Evolutionary conservation across 2,113 vertebrate species (phyloP).

Genomic region (Apodemus speciosus): DNA sequence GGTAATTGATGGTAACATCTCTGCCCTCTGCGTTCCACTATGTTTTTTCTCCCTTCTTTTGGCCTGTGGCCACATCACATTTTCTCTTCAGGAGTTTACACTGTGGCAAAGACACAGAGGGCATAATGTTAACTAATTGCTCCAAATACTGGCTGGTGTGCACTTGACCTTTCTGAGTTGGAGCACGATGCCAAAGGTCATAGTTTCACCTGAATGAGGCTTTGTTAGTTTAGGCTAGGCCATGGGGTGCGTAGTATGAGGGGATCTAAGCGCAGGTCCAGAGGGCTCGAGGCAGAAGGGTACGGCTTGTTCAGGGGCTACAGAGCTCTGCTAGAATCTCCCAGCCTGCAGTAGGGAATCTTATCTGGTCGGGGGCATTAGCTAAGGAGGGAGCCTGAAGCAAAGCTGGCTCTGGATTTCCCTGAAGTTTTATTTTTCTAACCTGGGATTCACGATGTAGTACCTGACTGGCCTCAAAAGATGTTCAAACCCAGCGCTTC

Average conservation of each 20-base stretch:
- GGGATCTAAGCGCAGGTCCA: not conserved
- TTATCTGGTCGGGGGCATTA: not conserved
- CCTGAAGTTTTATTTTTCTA: not conserved
- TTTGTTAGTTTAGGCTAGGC: not conserved
- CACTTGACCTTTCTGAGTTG: slow-evolving; percentile 35
- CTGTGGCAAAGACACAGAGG: slow-evolving; percentile 24
- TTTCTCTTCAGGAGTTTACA: slow-evolving; percentile 57
- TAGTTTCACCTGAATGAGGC: slow-evolving; percentile 8
- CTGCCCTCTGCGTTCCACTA: slow-evolving; percentile 29
- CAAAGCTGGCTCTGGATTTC: not conserved
- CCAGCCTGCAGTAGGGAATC: not conserved
- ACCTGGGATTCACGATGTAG: not conserved
- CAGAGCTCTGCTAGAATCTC: too few relatives aligned
- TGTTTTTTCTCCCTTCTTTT: slow-evolving; percentile 48
- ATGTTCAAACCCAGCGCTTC: not conserved
- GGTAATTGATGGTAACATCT: not conserved
- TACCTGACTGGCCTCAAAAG: not conserved
- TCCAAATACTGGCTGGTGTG: not conserved
- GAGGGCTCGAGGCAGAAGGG: not conserved
- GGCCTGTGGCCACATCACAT: not conserved
- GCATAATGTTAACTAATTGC: slow-evolving; percentile 25
- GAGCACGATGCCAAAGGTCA: not conserved
- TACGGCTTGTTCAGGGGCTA: not conserved
- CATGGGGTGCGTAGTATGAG: not conserved
- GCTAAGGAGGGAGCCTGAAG: not conserved